Conservation (phyloP, 2,113 vertebrate genomes). For the Psilopogon haemacephalus region DNA sequence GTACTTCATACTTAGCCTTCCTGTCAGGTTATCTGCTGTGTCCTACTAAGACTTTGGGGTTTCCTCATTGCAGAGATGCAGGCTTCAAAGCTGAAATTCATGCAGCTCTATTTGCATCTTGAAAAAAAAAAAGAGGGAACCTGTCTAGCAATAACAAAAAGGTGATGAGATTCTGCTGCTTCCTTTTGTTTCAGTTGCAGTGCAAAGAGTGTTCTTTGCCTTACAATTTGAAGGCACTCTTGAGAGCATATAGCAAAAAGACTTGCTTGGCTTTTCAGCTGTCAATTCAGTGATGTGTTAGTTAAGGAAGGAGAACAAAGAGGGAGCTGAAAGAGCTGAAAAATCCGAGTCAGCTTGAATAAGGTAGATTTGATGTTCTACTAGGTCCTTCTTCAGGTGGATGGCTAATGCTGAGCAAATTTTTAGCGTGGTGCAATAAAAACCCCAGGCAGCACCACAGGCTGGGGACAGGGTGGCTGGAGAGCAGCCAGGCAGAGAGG, state of each 20-base stretch:
- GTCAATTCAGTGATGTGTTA: not conserved
- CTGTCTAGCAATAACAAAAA: not conserved
- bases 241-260: not conserved
- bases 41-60: not conserved
- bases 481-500: no score
- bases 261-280: not conserved
- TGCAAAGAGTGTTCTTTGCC: not conserved
- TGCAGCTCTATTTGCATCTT: not conserved
- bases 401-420: not conserved
- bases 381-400: not conserved
- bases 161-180: not conserved
- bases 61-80: not conserved
- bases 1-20: not conserved
- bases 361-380: not conserved
- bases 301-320: not conserved
- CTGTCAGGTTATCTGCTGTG: not conserved
- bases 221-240: not conserved
- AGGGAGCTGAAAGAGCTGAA: not conserved
- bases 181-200: not conserved
- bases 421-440: not conserved
- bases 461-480: no score
- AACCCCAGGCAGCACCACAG: no score
- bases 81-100: not conserved
- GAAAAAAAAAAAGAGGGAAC: not conserved
- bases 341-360: not conserved